Evolutionary conservation across 2,113 vertebrate genomes (phyloP).

Genomic region (Salvelinus sp.): DNA sequence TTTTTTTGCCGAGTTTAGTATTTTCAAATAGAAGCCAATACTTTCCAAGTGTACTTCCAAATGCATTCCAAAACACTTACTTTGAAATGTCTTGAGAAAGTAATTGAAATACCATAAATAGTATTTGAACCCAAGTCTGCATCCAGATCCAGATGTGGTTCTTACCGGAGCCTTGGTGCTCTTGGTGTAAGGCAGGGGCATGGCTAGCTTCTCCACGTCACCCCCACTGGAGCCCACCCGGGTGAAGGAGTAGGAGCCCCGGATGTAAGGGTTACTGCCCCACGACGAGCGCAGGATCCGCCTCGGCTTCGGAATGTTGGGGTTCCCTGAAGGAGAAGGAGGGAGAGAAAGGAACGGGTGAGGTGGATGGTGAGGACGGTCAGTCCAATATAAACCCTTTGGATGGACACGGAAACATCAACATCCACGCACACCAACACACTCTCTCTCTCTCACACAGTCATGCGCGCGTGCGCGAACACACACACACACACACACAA

Average conservation of each 20-base stretch:
- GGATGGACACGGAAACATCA: not conserved
- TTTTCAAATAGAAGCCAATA: too few relatives aligned
- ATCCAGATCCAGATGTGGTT: not conserved
- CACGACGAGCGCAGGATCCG: conserved; percentile 93
- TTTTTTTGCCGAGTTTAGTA: too few relatives aligned
- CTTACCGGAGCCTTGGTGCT: conserved; percentile 92
- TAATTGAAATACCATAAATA: too few relatives aligned
- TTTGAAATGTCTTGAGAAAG: too few relatives aligned
- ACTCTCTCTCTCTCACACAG: too few relatives aligned
- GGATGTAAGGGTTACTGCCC: conserved; percentile 93
- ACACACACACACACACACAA: too few relatives aligned
- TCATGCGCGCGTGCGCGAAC: too few relatives aligned
- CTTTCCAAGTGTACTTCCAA: too few relatives aligned
- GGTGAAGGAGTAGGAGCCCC: conserved; percentile 96
- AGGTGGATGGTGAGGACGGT: not conserved
- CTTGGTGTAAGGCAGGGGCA: conserved; percentile 90
- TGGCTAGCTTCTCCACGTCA: conserved; percentile 91
- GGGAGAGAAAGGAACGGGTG: not conserved
- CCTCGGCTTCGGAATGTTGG: conserved; percentile 95
- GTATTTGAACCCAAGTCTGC: not conserved
- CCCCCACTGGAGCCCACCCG: conserved; percentile 93
- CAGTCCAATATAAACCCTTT: not conserved
- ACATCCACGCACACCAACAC: too few relatives aligned
- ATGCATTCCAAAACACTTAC: too few relatives aligned
- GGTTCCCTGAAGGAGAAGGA: conserved; percentile 80